These are phyloP conservation scores for Rhagologus leucostigma DNA, from an alignment of 2,113 vertebrate species.

Conservation along the genomic window DNA sequence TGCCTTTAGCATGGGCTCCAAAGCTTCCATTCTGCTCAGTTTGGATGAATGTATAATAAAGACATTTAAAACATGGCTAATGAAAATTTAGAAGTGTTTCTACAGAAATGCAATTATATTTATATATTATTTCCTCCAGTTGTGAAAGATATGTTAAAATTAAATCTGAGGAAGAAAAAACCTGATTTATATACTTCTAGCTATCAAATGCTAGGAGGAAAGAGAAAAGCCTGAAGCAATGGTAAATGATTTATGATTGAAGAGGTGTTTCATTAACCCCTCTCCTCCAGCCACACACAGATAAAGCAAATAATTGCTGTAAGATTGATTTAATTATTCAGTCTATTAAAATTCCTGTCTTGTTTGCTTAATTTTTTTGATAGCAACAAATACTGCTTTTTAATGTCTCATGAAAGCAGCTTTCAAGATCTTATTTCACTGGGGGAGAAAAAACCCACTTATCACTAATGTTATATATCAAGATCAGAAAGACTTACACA, in stretches of 20 bases:
- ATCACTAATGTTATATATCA: not conserved
- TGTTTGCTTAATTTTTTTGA: slow-evolving; percentile 2
- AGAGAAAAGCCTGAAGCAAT: slow-evolving; percentile 5
- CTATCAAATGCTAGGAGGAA: not conserved
- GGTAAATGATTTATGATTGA: slow-evolving; percentile 43
- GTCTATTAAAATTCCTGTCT: slow-evolving; percentile 22
- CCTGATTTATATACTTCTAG: not conserved
- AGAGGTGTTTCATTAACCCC: slow-evolving; percentile 33
- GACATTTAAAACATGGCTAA: not conserved
- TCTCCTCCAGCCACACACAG: not conserved
- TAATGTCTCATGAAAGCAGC: not conserved
- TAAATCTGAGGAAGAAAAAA: not conserved
- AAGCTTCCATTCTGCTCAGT: not conserved
- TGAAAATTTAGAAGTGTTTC: not conserved
- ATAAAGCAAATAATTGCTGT: slow-evolving; percentile 51
- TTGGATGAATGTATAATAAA: not conserved
- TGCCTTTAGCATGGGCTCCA: not conserved
- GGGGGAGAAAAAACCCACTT: fast-evolving
- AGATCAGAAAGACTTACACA: not conserved
- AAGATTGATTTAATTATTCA: slow-evolving; percentile 32
- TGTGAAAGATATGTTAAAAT: not conserved
- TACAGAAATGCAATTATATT: not conserved
- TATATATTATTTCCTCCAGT: not conserved
- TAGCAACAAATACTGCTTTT: not conserved
- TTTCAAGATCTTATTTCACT: not conserved